Evolutionary conservation across 2,797 vertebrate species (phyloP).

Genomic region (Aulostomus chinensis): DNA sequence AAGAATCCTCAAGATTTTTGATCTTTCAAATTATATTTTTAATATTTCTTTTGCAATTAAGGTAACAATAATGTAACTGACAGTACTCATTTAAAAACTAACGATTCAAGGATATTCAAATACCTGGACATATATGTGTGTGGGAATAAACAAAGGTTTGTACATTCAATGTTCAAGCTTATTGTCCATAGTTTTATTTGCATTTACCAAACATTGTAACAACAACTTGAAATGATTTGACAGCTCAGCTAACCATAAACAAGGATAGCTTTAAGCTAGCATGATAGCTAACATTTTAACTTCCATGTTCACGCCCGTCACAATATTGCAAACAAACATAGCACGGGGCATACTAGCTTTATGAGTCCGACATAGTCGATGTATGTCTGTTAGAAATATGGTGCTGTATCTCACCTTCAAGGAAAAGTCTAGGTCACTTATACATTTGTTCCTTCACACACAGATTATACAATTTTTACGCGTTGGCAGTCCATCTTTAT

Average conservation of each 20-base stretch:
- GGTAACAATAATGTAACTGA: too few relatives aligned
- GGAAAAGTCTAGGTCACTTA: constrained; percentile 69
- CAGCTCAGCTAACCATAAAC: constrained; percentile 28
- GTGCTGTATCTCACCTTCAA: constrained; percentile 73
- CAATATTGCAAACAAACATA: constrained; percentile 3
- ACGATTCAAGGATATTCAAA: background rate
- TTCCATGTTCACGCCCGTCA: background rate
- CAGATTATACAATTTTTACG: constrained; percentile 49
- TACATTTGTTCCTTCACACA: constrained; percentile 60
- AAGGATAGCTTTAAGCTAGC: constrained; percentile 49
- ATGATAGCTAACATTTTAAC: constrained; percentile 23
- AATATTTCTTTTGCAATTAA: too few relatives aligned
- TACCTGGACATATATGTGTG: background rate
- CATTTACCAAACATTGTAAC: background rate
- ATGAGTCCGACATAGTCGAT: background rate
- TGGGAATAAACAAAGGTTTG: background rate
- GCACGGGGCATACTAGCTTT: background rate
- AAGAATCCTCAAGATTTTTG: too few relatives aligned
- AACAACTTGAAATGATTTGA: constrained; percentile 1
- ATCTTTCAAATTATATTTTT: too few relatives aligned
- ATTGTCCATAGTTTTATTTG: background rate
- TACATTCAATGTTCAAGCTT: background rate
- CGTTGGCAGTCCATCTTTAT: background rate
- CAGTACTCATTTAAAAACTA: too few relatives aligned
- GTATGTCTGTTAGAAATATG: background rate